phyloP scores from a whole-genome alignment of 2,888 invertebrate species.

The Amaurobius ferox region DNA sequence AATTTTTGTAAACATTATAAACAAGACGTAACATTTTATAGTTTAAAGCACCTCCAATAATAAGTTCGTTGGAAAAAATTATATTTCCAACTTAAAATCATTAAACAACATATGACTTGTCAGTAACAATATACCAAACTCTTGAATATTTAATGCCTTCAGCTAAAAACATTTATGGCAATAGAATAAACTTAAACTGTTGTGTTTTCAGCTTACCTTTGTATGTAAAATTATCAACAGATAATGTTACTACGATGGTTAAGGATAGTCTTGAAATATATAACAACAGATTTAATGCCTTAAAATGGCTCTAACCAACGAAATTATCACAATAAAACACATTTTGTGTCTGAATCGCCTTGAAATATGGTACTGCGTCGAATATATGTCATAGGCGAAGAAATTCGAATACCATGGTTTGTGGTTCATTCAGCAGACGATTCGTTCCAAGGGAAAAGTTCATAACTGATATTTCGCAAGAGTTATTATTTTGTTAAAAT shows the following conservation, averaged over 20 bases:
- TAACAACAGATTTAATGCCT: slow-evolving; percentile 4
- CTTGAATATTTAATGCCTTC: neutral
- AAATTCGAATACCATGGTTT: neutral
- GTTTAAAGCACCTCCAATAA: too few relatives aligned
- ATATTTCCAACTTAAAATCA: too few relatives aligned
- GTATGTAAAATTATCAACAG: too few relatives aligned
- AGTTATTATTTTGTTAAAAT: too few relatives aligned
- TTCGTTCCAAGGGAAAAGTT: too few relatives aligned
- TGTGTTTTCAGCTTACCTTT: neutral
- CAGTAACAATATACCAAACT: neutral
- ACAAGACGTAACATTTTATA: too few relatives aligned
- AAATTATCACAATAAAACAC: slow-evolving; percentile 3
- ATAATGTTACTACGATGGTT: neutral
- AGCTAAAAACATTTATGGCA: slow-evolving; percentile 4
- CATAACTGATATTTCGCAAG: too few relatives aligned
- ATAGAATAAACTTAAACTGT: neutral
- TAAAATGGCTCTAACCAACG: slow-evolving; percentile 5
- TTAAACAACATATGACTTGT: neutral
- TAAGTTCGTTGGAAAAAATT: too few relatives aligned
- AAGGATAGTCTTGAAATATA: neutral
- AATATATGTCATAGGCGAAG: neutral
- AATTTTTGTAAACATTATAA: too few relatives aligned
- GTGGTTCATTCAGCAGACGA: neutral
- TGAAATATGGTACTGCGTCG: neutral
- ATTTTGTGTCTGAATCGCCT: neutral